Base-by-base conservation (phyloP, 2,888 invertebrate species). In the Himalopsyche anomala region DNA sequence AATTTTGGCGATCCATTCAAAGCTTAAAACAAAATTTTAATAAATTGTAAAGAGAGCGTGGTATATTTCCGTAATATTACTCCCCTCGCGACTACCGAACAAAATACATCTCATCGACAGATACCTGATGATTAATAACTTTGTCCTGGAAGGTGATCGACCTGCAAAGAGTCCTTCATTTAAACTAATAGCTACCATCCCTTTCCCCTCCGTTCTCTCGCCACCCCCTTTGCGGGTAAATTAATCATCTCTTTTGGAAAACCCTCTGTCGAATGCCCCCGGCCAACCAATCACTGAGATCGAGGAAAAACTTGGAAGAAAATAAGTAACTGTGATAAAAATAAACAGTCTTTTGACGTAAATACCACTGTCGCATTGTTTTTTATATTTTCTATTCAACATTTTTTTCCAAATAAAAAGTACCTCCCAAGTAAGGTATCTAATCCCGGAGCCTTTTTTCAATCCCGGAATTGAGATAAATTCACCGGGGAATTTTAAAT, bases 161-260 rank as follows among this genome's bases (percentile, higher is more conserved):
- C 84, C 85, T 79, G 84, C 40, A 69, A 42, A 54, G 28, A 56
- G 85, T 81, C 79, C 81, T 84, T 85, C 86, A 45, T 84, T 87
- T 55, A 28, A 87, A 86, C 84, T 84, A 84, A 86, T 84, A 82
- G 82, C 84, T 40, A 54, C 15, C 54, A 80, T 54, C 69, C 81
- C 62, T 62, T 56, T 36, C 74, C 38, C 36, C 81, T 38, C 56
- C 56, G n/a, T 55, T 85, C 74, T 42, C 56, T 80, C 79, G 28
- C 40, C 80, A 38, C 69, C 84, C 82, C 38, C 28, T 42, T 56
- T 42, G 28, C 19, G 17, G 40, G 54, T 55, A 87, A 85, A 87
- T 85, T 87, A 87, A 87, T 87, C 85, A 87, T 80, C 82, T 87
- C 85, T 85, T 40, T 83, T 69, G 87, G 45, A 45, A 83, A 79